phyloP scores from a whole-genome alignment of 2,888 invertebrate genomes.

The Oxyteleia sp. region DNA sequence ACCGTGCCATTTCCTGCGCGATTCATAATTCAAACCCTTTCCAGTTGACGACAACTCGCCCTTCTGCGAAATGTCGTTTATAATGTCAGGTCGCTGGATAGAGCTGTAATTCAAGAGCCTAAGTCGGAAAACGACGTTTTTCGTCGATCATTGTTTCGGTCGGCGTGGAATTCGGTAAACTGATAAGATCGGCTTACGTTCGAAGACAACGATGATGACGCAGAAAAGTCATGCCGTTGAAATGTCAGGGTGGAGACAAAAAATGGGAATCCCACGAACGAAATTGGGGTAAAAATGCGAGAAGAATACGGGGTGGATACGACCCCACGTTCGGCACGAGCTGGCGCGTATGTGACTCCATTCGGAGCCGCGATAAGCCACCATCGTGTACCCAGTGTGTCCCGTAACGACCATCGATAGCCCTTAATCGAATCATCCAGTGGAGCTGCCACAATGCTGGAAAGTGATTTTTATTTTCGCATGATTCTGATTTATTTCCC shows the following conservation, averaged over 20 bases:
- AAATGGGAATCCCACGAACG: slow-evolving; percentile 40
- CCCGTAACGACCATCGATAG: slow-evolving; percentile 86
- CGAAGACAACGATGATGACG: slow-evolving; percentile 37
- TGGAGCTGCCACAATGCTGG: slow-evolving; percentile 83
- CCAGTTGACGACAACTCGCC: slow-evolving; percentile 75
- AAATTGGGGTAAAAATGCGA: slow-evolving; percentile 63
- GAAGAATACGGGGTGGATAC: slow-evolving; percentile 22
- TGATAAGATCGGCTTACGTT: slow-evolving; percentile 28
- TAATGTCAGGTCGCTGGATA: slow-evolving; percentile 6
- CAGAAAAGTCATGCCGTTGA: slow-evolving; percentile 6
- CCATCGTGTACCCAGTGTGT: slow-evolving; percentile 72
- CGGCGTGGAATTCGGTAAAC: slow-evolving; percentile 18
- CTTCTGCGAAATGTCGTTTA: slow-evolving; percentile 42
- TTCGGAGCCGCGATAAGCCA: slow-evolving; percentile 72
- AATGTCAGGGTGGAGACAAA: slow-evolving; percentile 12
- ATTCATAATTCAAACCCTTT: slow-evolving; percentile 86
- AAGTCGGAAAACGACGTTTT: slow-evolving; percentile 34
- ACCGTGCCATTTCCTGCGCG: slow-evolving; percentile 76
- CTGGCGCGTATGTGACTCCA: slow-evolving; percentile 53
- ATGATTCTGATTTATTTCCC: slow-evolving; percentile 86
- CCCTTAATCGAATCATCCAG: slow-evolving; percentile 86
- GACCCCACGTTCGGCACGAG: slow-evolving; percentile 53
- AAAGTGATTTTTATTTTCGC: slow-evolving; percentile 87
- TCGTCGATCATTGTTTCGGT: slow-evolving; percentile 38
- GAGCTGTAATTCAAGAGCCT: background rate